These are phyloP conservation scores for Myopa testacea DNA, from an alignment of 2,888 invertebrate species.

Conservation along the genomic window DNA sequence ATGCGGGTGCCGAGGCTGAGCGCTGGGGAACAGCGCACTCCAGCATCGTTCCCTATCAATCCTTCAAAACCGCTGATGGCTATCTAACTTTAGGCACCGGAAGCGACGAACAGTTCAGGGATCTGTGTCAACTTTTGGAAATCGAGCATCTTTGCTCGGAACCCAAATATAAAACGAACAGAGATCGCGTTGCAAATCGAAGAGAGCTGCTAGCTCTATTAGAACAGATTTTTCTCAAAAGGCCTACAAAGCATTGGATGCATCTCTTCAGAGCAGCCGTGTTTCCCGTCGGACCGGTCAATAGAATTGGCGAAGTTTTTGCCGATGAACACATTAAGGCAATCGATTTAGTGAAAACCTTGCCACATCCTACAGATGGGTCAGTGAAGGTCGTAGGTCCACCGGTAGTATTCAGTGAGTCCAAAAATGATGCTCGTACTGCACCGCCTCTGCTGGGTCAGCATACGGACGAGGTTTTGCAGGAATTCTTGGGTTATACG, in stretches of 20 bases:
- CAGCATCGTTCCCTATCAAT: conserved; percentile 94
- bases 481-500: conserved; percentile 75
- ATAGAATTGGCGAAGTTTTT: conserved; percentile 87
- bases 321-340: conserved; percentile 85
- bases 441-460: conserved; percentile 90
- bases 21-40: conserved; percentile 95
- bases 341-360: conserved; percentile 78
- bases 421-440: conserved; percentile 76
- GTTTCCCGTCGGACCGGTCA: conserved; percentile 92
- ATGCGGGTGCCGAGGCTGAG: conserved; percentile 81
- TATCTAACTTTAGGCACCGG: conserved; percentile 90
- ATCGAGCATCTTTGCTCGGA: conserved; percentile 74
- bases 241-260: conserved; percentile 82
- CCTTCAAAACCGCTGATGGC: conserved; percentile 85
- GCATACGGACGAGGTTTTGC: conserved; percentile 84
- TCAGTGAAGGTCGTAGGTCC: conserved; percentile 85
- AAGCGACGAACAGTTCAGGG: conserved; percentile 83
- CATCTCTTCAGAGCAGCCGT: conserved; percentile 76
- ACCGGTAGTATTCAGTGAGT: conserved; percentile 83
- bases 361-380: conserved; percentile 79
- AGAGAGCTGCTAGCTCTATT: conserved; percentile 75
- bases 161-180: conserved; percentile 79
- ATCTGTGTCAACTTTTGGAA: conserved; percentile 76
- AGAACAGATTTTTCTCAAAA: conserved; percentile 72
- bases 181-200: conserved; percentile 81